A percentile compares a stretch with the other conserved stretches of the same genome.
Conservation (phyloP, 2,888 invertebrate species). For the Halictus quadricinctus region DNA sequence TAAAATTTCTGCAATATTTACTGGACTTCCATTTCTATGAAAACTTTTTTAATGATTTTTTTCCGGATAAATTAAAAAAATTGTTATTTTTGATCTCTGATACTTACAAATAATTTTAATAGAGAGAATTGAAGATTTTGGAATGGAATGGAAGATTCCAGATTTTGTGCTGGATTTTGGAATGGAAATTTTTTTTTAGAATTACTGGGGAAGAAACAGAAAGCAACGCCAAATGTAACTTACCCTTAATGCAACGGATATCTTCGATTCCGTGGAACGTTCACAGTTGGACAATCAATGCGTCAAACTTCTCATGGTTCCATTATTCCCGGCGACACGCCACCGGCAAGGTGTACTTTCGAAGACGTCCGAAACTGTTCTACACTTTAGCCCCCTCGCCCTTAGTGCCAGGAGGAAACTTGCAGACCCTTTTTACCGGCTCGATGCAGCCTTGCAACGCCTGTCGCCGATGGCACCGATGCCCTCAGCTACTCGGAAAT, state of each 20-base stretch:
- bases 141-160: too few relatives aligned
- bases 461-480: constrained; percentile 50
- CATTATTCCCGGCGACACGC: constrained; percentile 34
- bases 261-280: neutral
- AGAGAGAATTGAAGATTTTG: too few relatives aligned
- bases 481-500: constrained; percentile 65
- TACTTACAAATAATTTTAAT: too few relatives aligned
- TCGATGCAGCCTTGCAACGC: constrained; percentile 30
- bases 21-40: too few relatives aligned
- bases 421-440: constrained; percentile 39
- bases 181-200: neutral
- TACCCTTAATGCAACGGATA: neutral
- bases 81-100: too few relatives aligned
- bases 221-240: neutral
- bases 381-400: constrained; percentile 44
- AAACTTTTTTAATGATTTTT: too few relatives aligned
- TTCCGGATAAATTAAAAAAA: too few relatives aligned
- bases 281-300: neutral
- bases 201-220: too few relatives aligned
- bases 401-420: constrained; percentile 60
- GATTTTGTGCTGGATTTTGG: too few relatives aligned
- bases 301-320: constrained; percentile 17
- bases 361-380: constrained; percentile 47
- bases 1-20: too few relatives aligned
- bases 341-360: constrained; percentile 9